A percentile compares a stretch with the other conserved stretches of the same genome.
Conservation (phyloP, 1,140 invertebrate species). For the Coelopa frigida region DNA sequence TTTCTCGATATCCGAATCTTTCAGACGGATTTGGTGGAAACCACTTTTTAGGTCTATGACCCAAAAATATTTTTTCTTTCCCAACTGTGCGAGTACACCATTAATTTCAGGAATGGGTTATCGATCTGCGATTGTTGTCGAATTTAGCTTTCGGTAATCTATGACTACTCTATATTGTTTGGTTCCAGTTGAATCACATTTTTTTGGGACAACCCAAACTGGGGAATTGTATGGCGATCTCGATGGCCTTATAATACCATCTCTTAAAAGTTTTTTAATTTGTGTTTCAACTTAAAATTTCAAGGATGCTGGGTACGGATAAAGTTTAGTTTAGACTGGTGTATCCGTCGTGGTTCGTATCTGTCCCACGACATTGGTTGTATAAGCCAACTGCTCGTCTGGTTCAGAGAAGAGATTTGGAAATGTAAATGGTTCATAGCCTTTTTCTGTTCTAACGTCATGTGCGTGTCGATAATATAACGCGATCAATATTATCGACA, state of each 20-base stretch:
- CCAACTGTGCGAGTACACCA: constrained; percentile 44
- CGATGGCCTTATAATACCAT: constrained; percentile 14
- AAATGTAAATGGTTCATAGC: neutral
- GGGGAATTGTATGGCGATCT: constrained; percentile 17
- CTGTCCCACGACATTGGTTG: constrained; percentile 14
- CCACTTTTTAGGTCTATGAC: constrained; percentile 46
- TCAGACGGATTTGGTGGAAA: constrained; percentile 33
- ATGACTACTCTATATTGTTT: constrained; percentile 32
- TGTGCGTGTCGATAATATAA: constrained; percentile 3
- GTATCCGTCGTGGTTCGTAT: constrained; percentile 13
- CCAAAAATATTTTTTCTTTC: constrained; percentile 38
- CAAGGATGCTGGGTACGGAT: constrained; percentile 12
- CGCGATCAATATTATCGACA: constrained; percentile 1
- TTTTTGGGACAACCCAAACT: constrained; percentile 13
- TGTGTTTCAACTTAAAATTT: constrained; percentile 14
- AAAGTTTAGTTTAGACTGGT: constrained; percentile 14
- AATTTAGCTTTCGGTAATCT: constrained; percentile 34
- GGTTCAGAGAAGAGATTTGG: constrained; percentile 11
- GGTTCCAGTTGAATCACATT: constrained; percentile 17
- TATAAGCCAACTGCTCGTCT: constrained; percentile 14
- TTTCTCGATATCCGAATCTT: constrained; percentile 6
- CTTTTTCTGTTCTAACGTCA: neutral
- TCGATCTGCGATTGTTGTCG: constrained; percentile 35
- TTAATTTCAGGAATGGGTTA: constrained; percentile 49
- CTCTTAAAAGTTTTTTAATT: constrained; percentile 12